Evolutionary conservation across 2,113 vertebrate species (phyloP).

Genomic region (Ibidorhyncha struthersii): DNA sequence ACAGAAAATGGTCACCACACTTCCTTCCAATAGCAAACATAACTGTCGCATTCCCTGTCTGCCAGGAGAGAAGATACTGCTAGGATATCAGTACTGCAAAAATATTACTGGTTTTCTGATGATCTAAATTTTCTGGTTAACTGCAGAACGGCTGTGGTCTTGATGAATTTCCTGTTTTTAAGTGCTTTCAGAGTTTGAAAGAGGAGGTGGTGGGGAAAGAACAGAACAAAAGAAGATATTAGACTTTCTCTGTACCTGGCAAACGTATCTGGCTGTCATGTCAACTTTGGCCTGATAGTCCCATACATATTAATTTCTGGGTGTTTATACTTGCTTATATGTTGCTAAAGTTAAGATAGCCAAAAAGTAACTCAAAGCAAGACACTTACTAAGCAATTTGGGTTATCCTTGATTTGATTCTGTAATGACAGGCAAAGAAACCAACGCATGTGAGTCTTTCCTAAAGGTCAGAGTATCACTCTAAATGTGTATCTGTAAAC

Average conservation of each 20-base stretch:
- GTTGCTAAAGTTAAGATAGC: neutral
- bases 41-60: neutral
- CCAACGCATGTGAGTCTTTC: neutral
- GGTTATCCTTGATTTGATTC: neutral
- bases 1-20: neutral
- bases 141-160: neutral
- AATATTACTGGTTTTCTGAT: neutral
- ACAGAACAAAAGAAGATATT: neutral
- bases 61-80: neutral
- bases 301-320: neutral
- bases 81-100: neutral
- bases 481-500: neutral
- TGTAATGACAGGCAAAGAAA: neutral
- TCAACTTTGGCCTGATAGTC: neutral
- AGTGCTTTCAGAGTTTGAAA: neutral
- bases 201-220: neutral
- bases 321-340: neutral
- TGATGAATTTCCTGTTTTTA: neutral
- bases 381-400: neutral
- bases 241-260: neutral
- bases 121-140: neutral
- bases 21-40: neutral
- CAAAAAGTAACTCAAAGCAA: neutral
- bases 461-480: neutral
- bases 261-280: neutral